Conservation (phyloP, 2,113 vertebrate species). For the Phrynocephalus versicolor region DNA sequence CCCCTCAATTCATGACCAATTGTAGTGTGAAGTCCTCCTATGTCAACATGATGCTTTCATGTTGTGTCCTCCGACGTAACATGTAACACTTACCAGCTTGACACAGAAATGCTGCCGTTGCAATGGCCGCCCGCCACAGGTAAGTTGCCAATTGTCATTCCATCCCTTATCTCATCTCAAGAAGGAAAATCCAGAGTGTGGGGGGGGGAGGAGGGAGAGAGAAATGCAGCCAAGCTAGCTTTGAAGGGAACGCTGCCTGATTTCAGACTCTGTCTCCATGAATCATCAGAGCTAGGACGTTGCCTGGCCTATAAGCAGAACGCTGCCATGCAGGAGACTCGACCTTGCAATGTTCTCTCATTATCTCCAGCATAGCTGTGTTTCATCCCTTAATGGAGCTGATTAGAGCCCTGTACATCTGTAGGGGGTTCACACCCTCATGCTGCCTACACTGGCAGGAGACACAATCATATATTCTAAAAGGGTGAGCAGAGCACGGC, state of each 20-base stretch:
- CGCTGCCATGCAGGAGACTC: neutral
- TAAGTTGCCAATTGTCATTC: neutral
- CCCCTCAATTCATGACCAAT: too few relatives aligned
- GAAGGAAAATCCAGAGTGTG: neutral
- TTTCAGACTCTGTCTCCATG: neutral
- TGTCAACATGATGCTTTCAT: neutral
- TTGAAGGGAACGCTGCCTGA: neutral
- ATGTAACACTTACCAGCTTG: too few relatives aligned
- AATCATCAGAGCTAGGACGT: neutral
- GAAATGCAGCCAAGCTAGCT: neutral
- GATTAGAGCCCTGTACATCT: neutral
- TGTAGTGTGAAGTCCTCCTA: neutral
- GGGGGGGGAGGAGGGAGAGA: too few relatives aligned
- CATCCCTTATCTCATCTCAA: neutral
- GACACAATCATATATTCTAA: neutral
- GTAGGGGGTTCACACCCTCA: neutral
- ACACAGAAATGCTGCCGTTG: neutral
- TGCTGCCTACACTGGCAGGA: neutral
- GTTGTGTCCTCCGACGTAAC: too few relatives aligned
- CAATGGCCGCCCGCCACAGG: neutral
- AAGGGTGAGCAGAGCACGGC: neutral
- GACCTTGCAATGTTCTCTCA: slow-evolving; percentile 8
- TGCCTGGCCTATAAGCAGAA: neutral
- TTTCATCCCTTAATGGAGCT: slow-evolving; percentile 3
- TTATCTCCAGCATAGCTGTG: neutral